A percentile compares a stretch with the other conserved stretches of the same genome.
Conservation (phyloP, 2,113 vertebrate genomes). For the Lanius ludovicianus region DNA sequence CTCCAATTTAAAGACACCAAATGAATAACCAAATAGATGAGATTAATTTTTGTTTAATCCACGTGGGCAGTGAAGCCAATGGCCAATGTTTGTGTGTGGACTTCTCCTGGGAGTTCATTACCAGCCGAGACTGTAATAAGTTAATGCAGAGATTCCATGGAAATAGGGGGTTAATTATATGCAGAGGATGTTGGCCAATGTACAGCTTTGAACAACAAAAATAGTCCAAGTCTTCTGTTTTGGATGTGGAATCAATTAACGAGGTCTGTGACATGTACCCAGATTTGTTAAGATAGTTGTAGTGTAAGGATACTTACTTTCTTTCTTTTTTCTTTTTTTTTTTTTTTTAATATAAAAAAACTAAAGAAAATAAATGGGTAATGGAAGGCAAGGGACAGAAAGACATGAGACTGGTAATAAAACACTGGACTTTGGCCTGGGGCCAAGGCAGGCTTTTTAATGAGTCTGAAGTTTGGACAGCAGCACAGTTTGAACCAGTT, state of each 20-base stretch:
- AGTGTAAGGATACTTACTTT: neutral
- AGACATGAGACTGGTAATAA: constrained; percentile 48
- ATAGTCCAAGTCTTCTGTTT: constrained; percentile 43
- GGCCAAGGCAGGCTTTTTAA: constrained; percentile 50
- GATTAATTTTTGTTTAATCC: constrained; percentile 61
- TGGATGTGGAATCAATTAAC: constrained; percentile 62
- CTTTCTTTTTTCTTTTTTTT: neutral
- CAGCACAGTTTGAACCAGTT: constrained; percentile 16
- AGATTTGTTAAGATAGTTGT: constrained; percentile 3
- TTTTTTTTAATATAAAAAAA: neutral
- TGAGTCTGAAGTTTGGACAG: constrained; percentile 25
- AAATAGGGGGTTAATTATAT: constrained; percentile 60
- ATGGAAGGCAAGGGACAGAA: neutral
- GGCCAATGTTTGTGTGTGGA: constrained; percentile 17
- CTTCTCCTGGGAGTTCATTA: constrained; percentile 29
- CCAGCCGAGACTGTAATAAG: constrained; percentile 19
- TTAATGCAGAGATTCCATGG: constrained; percentile 41
- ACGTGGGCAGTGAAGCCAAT: constrained; percentile 11
- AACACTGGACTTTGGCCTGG: neutral
- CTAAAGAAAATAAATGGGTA: constrained; percentile 33
- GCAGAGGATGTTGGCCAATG: constrained; percentile 24
- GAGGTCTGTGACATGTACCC: constrained; percentile 5
- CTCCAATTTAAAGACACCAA: constrained; percentile 66
- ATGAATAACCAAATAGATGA: constrained; percentile 64
- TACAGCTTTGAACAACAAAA: constrained; percentile 53